These are phyloP conservation scores for Drosophila fungiperda DNA, from an alignment of 2,888 invertebrate species.

Conservation along the genomic window DNA sequence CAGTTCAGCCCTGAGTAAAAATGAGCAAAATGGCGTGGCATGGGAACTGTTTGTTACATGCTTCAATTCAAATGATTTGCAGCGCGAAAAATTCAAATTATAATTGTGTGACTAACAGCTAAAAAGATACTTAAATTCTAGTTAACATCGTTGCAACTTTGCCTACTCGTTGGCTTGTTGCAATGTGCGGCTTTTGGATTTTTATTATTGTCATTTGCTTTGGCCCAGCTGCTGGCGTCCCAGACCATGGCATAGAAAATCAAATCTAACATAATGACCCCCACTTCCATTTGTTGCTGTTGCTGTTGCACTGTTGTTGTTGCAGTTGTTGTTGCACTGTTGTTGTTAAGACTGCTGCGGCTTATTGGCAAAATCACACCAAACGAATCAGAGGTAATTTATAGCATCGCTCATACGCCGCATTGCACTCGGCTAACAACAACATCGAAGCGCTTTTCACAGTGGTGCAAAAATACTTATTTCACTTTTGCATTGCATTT, in stretches of 20 bases:
- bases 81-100: conserved; percentile 62
- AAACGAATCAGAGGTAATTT: conserved; percentile 53
- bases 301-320: neutral
- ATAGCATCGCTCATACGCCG: conserved; percentile 66
- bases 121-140: neutral
- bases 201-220: conserved; percentile 46
- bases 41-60: conserved; percentile 29
- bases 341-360: conserved; percentile 17
- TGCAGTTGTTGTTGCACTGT: neutral
- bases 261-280: conserved; percentile 59
- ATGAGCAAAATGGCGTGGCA: neutral
- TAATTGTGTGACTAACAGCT: conserved; percentile 55
- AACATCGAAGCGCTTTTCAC: neutral
- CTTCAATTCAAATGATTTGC: conserved; percentile 48
- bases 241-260: conserved; percentile 84
- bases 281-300: conserved; percentile 19
- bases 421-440: neutral
- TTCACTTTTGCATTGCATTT: neutral
- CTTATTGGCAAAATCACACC: conserved; percentile 38
- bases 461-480: conserved; percentile 10
- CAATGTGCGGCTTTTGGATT: conserved; percentile 6
- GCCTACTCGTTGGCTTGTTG: conserved; percentile 18
- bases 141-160: conserved; percentile 4
- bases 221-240: conserved; percentile 60
- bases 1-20: neutral